These are phyloP conservation scores for Steromphala cineraria DNA, from an alignment of 2,888 invertebrate species.

Conservation along the genomic window DNA sequence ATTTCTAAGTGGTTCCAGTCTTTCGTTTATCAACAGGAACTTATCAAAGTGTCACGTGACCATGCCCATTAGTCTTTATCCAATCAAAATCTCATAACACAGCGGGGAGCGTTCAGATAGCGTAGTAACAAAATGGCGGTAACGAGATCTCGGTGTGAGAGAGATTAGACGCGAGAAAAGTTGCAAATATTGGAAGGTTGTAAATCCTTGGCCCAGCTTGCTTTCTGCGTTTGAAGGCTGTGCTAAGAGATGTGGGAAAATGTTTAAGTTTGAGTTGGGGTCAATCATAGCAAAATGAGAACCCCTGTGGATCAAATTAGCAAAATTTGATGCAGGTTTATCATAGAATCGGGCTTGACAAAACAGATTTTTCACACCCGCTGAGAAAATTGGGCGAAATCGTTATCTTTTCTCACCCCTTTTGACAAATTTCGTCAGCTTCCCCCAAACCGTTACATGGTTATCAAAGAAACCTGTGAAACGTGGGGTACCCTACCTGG, in stretches of 20 bases:
- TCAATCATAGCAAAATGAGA: not conserved
- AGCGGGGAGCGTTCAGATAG: not conserved
- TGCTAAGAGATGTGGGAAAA: not conserved
- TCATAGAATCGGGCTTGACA: not conserved
- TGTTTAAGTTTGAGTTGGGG: not conserved
- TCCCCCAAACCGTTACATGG: not conserved
- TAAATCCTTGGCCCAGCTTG: constrained; percentile 10
- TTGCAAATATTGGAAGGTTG: not conserved
- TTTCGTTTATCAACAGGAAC: not conserved
- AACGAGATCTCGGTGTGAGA: not conserved
- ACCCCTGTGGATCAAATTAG: constrained; percentile 2
- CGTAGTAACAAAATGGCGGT: constrained; percentile 7
- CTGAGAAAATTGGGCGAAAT: not conserved
- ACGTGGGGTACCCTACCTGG: too few species aligned
- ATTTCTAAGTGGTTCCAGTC: not conserved
- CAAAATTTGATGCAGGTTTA: constrained; percentile 13
- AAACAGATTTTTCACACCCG: not conserved
- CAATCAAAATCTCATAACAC: constrained; percentile 17
- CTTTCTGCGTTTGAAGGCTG: not conserved
- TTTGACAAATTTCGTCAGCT: not conserved
- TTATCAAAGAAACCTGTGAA: constrained; percentile 4
- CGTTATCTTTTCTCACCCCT: not conserved
- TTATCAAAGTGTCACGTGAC: not conserved
- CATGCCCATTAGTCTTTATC: constrained; percentile 9
- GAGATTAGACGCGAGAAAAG: constrained; percentile 7